Evolutionary conservation across 2,888 invertebrate species (phyloP).

Genomic region (Gonocerus acuteangulatus): DNA sequence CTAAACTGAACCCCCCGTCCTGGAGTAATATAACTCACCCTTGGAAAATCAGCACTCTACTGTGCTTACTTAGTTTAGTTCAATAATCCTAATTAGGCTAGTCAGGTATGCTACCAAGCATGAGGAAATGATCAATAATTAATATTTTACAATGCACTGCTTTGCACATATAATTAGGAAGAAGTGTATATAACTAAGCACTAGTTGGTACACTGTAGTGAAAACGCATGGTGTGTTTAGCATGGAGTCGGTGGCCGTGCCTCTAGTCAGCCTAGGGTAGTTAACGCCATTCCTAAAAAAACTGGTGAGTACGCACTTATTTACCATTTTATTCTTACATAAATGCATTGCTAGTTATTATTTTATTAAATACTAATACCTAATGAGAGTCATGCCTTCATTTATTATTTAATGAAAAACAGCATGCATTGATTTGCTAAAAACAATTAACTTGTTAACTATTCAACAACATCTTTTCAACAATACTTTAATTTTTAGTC

Average conservation of each 20-base stretch:
- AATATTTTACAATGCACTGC: constrained; percentile 10
- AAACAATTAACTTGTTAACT: too few relatives aligned
- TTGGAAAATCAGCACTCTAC: too few relatives aligned
- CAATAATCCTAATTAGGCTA: too few relatives aligned
- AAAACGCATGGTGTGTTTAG: constrained; percentile 35
- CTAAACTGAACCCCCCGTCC: too few relatives aligned
- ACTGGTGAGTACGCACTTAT: constrained; percentile 31
- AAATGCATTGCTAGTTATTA: neutral
- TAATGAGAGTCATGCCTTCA: too few relatives aligned
- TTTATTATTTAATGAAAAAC: too few relatives aligned
- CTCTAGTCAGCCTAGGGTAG: constrained; percentile 33
- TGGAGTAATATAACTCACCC: too few relatives aligned
- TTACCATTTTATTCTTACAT: neutral
- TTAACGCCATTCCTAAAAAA: constrained; percentile 34
- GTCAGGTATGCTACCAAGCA: constrained; percentile 2
- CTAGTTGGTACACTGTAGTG: constrained; percentile 33
- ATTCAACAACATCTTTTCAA: too few relatives aligned
- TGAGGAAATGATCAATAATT: constrained; percentile 1
- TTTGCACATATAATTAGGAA: constrained; percentile 17
- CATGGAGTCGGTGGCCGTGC: constrained; percentile 32
- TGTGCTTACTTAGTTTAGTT: too few relatives aligned
- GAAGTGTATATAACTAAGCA: constrained; percentile 24
- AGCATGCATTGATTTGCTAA: too few relatives aligned
- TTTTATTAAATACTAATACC: too few relatives aligned
- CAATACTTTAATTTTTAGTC: too few relatives aligned